A percentile compares a stretch with the other conserved stretches of the same genome.
Conservation (phyloP, 1,140 invertebrate genomes). For the Drosophila prosaltans region DNA sequence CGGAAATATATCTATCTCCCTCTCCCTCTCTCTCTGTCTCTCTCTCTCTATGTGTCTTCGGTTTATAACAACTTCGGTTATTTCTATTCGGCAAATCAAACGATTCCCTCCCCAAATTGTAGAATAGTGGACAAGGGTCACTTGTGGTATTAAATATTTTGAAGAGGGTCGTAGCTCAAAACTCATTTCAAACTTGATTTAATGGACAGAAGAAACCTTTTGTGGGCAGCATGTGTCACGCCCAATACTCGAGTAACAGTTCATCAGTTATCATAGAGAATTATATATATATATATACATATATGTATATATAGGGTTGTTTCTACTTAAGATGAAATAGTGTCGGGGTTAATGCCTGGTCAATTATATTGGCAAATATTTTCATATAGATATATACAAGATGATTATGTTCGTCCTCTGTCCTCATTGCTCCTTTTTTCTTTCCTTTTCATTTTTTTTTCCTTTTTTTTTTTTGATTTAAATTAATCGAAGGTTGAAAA, state of each 20-base stretch:
- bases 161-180: slow-evolving; percentile 67
- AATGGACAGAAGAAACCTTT: slow-evolving; percentile 48
- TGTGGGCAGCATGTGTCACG: slow-evolving; percentile 61
- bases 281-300: not conserved
- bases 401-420: too few relatives aligned
- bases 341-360: slow-evolving; percentile 39
- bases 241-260: slow-evolving; percentile 50
- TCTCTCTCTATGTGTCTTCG: not conserved
- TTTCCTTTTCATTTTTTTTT: slow-evolving; percentile 5
- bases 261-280: slow-evolving; percentile 32
- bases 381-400: not conserved
- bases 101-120: not conserved
- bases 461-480: slow-evolving; percentile 2
- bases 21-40: too few relatives aligned
- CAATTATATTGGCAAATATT: slow-evolving; percentile 50
- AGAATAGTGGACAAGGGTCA: slow-evolving; percentile 66
- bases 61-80: not conserved
- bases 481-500: not conserved
- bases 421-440: not conserved
- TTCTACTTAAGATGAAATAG: not conserved
- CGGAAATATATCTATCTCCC: too few relatives aligned
- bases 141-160: slow-evolving; percentile 78
- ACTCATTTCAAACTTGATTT: slow-evolving; percentile 69
- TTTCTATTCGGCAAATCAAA: not conserved
- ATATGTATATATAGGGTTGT: not conserved